A percentile compares a stretch with the other conserved stretches of the same genome.
phyloP scores from a whole-genome alignment of 2,888 invertebrate genomes.

The Lamproptera curius region DNA sequence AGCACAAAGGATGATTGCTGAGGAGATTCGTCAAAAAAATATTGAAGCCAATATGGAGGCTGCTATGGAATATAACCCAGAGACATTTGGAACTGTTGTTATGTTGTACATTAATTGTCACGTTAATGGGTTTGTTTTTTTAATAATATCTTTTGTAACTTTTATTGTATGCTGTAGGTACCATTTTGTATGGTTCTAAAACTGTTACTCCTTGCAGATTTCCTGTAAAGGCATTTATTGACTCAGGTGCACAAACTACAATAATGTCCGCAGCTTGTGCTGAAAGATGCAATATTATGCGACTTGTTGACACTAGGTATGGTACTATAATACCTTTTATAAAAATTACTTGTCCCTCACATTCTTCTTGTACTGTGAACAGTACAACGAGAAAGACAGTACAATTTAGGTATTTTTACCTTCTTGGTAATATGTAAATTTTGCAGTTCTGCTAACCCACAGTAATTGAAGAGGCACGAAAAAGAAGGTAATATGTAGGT shows the following conservation, averaged over 20 bases:
- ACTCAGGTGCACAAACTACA: slow-evolving; percentile 98
- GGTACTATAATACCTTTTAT: slow-evolving; percentile 15
- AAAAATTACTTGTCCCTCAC: no score
- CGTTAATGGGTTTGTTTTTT: slow-evolving; percentile 86
- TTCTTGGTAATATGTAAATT: neutral
- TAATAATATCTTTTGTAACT: no score
- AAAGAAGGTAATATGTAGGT: no score
- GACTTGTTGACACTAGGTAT: slow-evolving; percentile 88
- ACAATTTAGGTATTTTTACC: neutral
- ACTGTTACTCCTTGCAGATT: slow-evolving; percentile 59
- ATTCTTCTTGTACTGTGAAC: no score
- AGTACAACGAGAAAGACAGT: no score
- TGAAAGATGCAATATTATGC: slow-evolving; percentile 94
- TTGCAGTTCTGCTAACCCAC: no score
- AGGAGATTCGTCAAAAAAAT: slow-evolving; percentile 96
- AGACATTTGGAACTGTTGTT: slow-evolving; percentile 97
- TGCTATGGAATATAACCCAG: slow-evolving; percentile 99
- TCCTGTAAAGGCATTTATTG: slow-evolving; percentile 98
- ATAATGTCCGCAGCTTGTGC: slow-evolving; percentile 99
- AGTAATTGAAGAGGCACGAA: no score
- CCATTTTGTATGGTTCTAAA: no score
- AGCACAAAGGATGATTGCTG: slow-evolving; percentile 95
- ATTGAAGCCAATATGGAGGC: slow-evolving; percentile 99
- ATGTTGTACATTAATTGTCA: slow-evolving; percentile 99
- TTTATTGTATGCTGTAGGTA: neutral